Evolutionary conservation across 53 echinoderm and acorn worm species (phyloP).

Genomic region (Holothuria scabra): DNA sequence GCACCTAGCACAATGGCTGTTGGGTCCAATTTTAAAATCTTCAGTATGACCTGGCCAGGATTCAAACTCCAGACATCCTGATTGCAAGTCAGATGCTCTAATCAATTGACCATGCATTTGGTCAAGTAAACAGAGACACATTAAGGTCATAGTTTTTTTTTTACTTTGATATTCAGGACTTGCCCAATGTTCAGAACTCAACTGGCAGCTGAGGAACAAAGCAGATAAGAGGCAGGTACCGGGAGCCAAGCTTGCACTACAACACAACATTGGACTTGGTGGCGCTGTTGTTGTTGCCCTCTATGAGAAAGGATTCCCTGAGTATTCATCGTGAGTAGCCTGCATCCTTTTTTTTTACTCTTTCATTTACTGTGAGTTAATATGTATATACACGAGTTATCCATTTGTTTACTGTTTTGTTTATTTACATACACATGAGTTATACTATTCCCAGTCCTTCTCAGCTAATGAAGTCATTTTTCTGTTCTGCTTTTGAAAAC

Average conservation of each 20-base stretch:
- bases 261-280: slow-evolving; percentile 96
- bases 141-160: too few relatives aligned
- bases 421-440: not conserved
- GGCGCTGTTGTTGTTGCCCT: slow-evolving; percentile 88
- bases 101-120: too few relatives aligned
- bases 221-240: slow-evolving; percentile 90
- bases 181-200: slow-evolving; percentile 96
- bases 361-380: too few relatives aligned
- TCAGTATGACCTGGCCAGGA: too few relatives aligned
- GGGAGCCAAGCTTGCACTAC: slow-evolving; percentile 90
- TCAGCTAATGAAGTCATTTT: not conserved
- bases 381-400: not conserved
- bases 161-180: slow-evolving; percentile 66
- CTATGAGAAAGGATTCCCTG: slow-evolving; percentile 87
- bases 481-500: too few relatives aligned
- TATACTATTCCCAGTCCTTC: not conserved
- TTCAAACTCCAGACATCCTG: too few relatives aligned
- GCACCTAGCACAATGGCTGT: too few relatives aligned
- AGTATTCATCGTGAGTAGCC: slow-evolving; percentile 40
- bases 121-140: too few relatives aligned
- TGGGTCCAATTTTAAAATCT: too few relatives aligned
- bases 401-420: too few relatives aligned
- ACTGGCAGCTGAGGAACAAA: slow-evolving; percentile 90
- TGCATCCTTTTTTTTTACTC: too few relatives aligned
- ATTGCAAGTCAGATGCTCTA: too few relatives aligned